Conservation (phyloP, 2,113 vertebrate species). For the Mus pahari region DNA sequence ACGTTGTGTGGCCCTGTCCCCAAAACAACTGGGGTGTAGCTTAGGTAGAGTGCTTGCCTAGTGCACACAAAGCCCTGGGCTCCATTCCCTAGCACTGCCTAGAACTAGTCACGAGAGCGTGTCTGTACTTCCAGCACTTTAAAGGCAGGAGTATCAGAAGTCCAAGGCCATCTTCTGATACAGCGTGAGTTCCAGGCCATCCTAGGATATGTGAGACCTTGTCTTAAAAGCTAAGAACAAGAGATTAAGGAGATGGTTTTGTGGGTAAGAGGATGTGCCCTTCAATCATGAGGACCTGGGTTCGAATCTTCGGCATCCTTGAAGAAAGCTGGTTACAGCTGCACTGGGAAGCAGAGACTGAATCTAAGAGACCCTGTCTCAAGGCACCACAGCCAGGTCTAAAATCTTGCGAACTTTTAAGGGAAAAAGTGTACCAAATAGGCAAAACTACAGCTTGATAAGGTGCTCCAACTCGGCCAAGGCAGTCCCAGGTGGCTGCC, state of each 20-base stretch:
- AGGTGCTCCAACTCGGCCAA: slow-evolving; percentile 4
- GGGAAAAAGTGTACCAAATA: not conserved
- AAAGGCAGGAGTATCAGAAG: not conserved
- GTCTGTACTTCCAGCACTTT: not conserved
- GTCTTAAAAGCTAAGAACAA: not conserved
- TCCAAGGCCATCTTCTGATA: not conserved
- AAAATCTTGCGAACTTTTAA: slow-evolving; percentile 45
- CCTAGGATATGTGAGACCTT: not conserved
- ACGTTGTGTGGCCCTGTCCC: not conserved
- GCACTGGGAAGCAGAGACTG: not conserved
- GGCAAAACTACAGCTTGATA: slow-evolving; percentile 6
- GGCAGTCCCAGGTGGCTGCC: not conserved
- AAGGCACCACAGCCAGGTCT: not conserved
- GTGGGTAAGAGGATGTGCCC: not conserved
- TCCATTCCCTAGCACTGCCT: not conserved
- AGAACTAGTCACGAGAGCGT: no score
- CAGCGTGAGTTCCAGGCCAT: not conserved
- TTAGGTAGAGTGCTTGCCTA: not conserved
- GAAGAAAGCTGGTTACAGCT: not conserved
- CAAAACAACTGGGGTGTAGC: not conserved
- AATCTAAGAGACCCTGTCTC: not conserved
- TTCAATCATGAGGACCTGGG: not conserved
- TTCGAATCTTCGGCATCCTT: not conserved
- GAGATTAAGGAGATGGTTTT: no score
- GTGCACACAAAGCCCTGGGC: not conserved